phyloP scores from a whole-genome alignment of 2,113 vertebrate genomes.

The Leucoraja erinaceus region DNA sequence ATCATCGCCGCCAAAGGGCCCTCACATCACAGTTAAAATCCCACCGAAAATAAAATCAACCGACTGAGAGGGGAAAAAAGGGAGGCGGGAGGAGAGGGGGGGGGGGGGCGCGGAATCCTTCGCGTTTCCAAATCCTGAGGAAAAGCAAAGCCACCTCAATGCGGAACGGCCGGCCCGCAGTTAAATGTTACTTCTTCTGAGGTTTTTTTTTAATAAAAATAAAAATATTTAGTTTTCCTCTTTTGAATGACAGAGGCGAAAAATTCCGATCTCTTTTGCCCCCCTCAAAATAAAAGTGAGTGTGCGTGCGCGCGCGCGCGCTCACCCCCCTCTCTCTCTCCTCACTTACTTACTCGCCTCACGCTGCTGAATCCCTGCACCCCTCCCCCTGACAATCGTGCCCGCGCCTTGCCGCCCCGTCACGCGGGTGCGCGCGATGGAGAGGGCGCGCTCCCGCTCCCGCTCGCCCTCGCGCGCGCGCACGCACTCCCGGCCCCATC shows the following conservation, averaged over 20 bases:
- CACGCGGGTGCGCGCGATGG: neutral
- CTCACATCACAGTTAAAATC: neutral
- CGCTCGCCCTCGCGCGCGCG: neutral
- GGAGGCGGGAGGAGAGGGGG: neutral
- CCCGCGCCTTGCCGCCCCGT: neutral
- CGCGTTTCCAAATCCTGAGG: neutral
- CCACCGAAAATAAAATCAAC: neutral
- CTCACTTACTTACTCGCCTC: constrained; percentile 20
- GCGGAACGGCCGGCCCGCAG: neutral
- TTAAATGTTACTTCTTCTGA: neutral
- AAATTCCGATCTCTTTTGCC: neutral
- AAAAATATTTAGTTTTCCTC: neutral
- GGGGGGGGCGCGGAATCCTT: neutral
- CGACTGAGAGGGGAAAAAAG: neutral
- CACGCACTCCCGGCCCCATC: neutral
- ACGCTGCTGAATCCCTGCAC: neutral
- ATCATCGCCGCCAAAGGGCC: neutral
- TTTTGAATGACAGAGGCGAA: no score
- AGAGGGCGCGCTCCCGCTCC: neutral
- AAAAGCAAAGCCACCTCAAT: neutral
- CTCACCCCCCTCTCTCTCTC: neutral
- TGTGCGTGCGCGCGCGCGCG: neutral
- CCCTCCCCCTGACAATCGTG: neutral
- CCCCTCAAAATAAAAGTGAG: neutral
- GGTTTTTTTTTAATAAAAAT: neutral